These are phyloP conservation scores for Montipora sp. DNA, from an alignment of 64 coral and sea anemone species.

Conservation along the genomic window DNA sequence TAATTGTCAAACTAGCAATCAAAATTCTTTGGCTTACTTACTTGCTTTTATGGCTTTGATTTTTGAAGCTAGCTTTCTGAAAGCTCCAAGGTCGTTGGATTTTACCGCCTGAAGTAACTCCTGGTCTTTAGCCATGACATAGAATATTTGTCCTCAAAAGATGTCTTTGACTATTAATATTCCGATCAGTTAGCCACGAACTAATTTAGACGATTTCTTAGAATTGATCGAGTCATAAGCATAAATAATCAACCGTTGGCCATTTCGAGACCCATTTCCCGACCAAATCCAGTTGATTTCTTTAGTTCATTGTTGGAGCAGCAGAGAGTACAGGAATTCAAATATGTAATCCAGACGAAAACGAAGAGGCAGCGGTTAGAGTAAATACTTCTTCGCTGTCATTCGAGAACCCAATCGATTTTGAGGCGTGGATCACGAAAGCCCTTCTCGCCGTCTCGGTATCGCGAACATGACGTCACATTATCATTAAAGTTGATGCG, in stretches of 20 bases:
- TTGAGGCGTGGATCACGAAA: slow-evolving; percentile 21
- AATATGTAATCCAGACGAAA: background rate
- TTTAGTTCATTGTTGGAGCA: background rate
- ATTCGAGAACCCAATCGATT: slow-evolving; percentile 42
- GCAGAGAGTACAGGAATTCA: background rate
- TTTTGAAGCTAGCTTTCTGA: slow-evolving; percentile 78
- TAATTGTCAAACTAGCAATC: background rate
- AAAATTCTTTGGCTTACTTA: slow-evolving; percentile 54
- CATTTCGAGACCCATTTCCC: background rate
- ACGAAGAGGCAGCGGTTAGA: background rate
- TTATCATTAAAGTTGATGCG: background rate
- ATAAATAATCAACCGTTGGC: background rate
- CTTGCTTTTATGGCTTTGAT: slow-evolving; percentile 82
- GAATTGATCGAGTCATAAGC: background rate
- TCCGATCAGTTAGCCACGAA: background rate
- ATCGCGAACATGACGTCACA: slow-evolving; percentile 41
- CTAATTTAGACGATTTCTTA: background rate
- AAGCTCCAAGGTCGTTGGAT: slow-evolving; percentile 68
- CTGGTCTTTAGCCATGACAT: slow-evolving; percentile 84
- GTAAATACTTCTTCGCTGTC: slow-evolving; percentile 6
- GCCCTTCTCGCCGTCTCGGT: background rate
- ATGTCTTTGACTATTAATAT: background rate
- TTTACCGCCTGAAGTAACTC: slow-evolving; percentile 91
- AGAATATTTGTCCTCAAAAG: background rate
- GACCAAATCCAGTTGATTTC: background rate